Conservation (phyloP, 2,888 invertebrate species). For the Rhimphoctona megacephalus region DNA sequence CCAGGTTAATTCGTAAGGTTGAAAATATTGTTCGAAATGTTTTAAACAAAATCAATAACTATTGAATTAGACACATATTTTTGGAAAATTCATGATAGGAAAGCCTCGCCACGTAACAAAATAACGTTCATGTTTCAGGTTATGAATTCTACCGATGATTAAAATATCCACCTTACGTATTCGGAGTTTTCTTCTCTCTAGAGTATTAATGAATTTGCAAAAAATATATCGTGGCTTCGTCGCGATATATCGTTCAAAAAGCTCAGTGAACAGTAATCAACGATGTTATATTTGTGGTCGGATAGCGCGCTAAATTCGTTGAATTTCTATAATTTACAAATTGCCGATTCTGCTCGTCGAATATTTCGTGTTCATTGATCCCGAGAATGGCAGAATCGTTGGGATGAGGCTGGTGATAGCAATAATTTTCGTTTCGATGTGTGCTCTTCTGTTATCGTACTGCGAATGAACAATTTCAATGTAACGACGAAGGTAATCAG, state of each 20-base stretch:
- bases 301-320: slow-evolving; percentile 45
- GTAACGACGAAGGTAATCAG: slow-evolving; percentile 66
- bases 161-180: background rate
- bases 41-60: background rate
- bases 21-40: background rate
- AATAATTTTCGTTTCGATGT: slow-evolving; percentile 41
- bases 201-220: slow-evolving; percentile 8
- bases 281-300: slow-evolving; percentile 46
- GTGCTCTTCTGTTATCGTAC: slow-evolving; percentile 59
- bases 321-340: slow-evolving; percentile 69
- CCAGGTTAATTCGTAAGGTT: background rate
- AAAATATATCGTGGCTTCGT: background rate
- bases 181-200: background rate
- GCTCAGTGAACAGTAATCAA: slow-evolving; percentile 62
- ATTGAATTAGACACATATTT: background rate
- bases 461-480: slow-evolving; percentile 66
- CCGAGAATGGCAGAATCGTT: slow-evolving; percentile 47
- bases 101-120: background rate
- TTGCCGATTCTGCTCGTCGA: slow-evolving; percentile 64
- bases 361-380: slow-evolving; percentile 76
- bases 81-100: background rate
- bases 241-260: slow-evolving; percentile 33
- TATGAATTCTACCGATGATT: background rate
- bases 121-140: background rate
- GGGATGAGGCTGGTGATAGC: slow-evolving; percentile 31